phyloP scores from a whole-genome alignment of 2,797 vertebrate species.

The Clamator glandarius region DNA sequence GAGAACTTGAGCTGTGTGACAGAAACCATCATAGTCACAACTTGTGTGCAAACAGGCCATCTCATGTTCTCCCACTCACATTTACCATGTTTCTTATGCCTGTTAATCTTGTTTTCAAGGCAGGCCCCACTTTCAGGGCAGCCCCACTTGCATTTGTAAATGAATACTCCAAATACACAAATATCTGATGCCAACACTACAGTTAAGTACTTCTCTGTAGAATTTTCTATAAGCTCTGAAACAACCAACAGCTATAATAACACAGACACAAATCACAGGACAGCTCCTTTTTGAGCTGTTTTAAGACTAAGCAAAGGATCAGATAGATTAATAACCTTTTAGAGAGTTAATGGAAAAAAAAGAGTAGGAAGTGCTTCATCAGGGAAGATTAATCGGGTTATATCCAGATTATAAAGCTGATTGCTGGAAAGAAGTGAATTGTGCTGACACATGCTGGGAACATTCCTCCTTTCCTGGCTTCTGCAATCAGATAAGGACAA shows the following conservation, averaged over 20 bases:
- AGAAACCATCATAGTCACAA: conserved; percentile 2
- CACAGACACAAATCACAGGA: neutral
- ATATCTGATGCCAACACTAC: neutral
- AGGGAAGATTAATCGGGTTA: neutral
- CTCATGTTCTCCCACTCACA: neutral
- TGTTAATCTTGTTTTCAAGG: neutral
- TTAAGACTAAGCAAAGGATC: neutral
- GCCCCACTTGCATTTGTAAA: neutral
- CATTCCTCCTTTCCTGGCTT: neutral
- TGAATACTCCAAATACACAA: neutral
- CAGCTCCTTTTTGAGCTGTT: conserved; percentile 3
- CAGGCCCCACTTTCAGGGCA: neutral
- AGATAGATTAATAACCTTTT: conserved; percentile 13
- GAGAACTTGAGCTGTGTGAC: neutral
- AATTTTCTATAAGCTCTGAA: neutral
- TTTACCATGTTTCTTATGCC: neutral
- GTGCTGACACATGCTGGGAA: neutral
- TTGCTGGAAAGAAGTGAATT: neutral
- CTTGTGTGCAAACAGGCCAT: neutral
- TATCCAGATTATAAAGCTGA: neutral
- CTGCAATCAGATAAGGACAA: neutral
- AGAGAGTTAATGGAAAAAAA: conserved; percentile 12
- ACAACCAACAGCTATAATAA: neutral
- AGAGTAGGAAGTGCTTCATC: neutral
- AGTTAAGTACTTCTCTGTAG: neutral